Evolutionary conservation across 2,888 invertebrate genomes (phyloP), one percentile per base, ranked within the genome.

Genomic region (Gisinianus flammeolus): DNA sequence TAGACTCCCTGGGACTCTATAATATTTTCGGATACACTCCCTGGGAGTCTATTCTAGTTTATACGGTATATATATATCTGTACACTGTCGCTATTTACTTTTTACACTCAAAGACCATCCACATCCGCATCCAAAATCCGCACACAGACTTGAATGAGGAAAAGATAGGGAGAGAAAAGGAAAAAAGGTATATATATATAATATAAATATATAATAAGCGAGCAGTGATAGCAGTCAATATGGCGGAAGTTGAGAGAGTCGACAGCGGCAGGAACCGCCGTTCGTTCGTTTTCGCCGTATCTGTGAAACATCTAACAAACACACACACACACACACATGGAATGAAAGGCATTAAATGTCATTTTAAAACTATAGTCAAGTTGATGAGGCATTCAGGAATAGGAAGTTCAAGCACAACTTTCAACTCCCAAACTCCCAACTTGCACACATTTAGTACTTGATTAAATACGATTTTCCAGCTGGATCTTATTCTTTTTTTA

Each of bases 211-310:
- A 44, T 19, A 6, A 44, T 19, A 44, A 44, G 3, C 44, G 19
- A 16, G 19, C 44, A 12, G 44, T 12, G 19, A 44, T 44, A 44
- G 44, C n/a, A n/a, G n/a, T n/a, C n/a, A 44, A 12, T 19, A 44
- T 16, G 44, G 44, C 44, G 44, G 44, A 44, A 44, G 44, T 44
- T 19, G 2, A 44, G 16, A 44, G n/a, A n/a, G n/a, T 44, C 44
- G 44, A 44, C 44, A 44, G 44, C 44, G 44, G 44, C 44, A 44
- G 44, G 44, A 44, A 44, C 44, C 44, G 44, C 12, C 44, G 44
- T 58, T 62, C 62, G 26, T 62, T 62, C 28, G 31, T 31, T 67
- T 31, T 67, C 67, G 44, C 12, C 44, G 16, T 44, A 44, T 44
- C 64, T 44, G 19, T 44, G 44, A 44, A 16, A 44, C 44, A 44